Base-by-base conservation (phyloP, 2,113 vertebrate species). In the Eonycteris spelaea region DNA sequence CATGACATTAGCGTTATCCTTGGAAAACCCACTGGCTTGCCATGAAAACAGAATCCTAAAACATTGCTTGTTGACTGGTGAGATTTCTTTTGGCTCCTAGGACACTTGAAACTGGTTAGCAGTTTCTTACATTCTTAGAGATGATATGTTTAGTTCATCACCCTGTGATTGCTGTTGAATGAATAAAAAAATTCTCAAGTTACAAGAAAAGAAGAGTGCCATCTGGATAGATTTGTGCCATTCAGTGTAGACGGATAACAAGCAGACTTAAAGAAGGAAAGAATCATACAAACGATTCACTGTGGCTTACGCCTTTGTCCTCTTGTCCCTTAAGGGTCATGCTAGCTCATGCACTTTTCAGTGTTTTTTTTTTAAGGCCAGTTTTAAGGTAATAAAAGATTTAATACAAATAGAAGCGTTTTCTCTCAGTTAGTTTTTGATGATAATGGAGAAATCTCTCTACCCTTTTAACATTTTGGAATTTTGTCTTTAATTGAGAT, bases 401-500 rank as follows among this genome's bases (percentile, higher is more conserved):
- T 14, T 55, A 67, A 2, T 57, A 45, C 79, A 59, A 74, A 88
- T 8, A 14, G 57, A 89, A 61, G 38, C 30, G n/a, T 78, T 78
- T 95, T 83, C 38, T 77, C 57, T 91, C 3, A n/a, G 21, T 57
- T 90, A 48, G 26, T 57, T 90, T 57, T 83, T 92, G 33, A 83
- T 91, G 45, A 78, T 71, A 68, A 26, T 83, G 40, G 61, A 89
- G 35, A 92, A 73, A 71, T 87, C 11, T 71, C 45, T 77, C 33
- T 59, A 38, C 5, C 43, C 40, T 82, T 53, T 59, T 63, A 70
- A 68, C 57, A 55, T 68, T 86, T 86, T 75, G 48, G 40, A 63
- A 55, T 84, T 83, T 88, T 91, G 33, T 92, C 78, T 92, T 85
- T 77, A 86, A 68, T 57, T 70, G 51, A 96, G 45, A 43, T 91